A percentile compares a stretch with the other conserved stretches of the same genome.
These are phyloP conservation scores for Epinephelus malabaricus DNA, from an alignment of 2,797 vertebrate species.

Conservation along the genomic window DNA sequence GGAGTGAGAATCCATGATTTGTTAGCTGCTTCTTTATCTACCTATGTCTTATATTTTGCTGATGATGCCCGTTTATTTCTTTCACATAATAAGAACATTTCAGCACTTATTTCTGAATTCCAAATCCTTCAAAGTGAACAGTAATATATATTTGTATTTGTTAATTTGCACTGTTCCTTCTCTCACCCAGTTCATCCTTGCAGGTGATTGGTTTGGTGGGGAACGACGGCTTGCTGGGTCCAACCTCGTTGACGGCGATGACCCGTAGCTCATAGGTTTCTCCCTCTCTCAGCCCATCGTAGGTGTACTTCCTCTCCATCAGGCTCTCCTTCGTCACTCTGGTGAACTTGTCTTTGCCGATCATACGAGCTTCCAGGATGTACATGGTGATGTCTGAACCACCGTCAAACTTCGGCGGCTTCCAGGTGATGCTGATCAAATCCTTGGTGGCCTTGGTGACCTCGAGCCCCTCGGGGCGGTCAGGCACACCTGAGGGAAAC, in stretches of 20 bases:
- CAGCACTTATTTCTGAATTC: too few species aligned
- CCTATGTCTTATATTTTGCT: too few species aligned
- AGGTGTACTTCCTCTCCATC: conserved; percentile 92
- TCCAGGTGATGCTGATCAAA: conserved; percentile 93
- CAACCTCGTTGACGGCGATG: conserved; percentile 95
- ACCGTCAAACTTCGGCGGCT: conserved; percentile 94
- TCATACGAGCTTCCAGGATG: conserved; percentile 93
- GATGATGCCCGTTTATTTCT: too few species aligned
- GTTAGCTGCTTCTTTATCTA: too few species aligned
- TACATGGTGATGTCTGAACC: conserved; percentile 97
- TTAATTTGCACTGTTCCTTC: too few species aligned
- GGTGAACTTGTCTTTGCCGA: conserved; percentile 96
- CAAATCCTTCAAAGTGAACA: too few species aligned
- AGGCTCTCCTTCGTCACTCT: conserved; percentile 93
- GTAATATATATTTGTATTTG: too few species aligned
- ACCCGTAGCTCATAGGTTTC: conserved; percentile 96
- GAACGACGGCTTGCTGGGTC: conserved; percentile 96
- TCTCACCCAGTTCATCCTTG: conserved; percentile 94
- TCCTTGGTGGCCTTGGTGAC: conserved; percentile 93
- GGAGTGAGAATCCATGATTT: too few species aligned
- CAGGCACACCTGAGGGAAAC: conserved; percentile 89
- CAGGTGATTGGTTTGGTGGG: conserved; percentile 97
- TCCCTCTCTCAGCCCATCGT: conserved; percentile 93
- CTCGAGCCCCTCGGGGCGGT: conserved; percentile 96
- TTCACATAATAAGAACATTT: too few species aligned